phyloP scores from a whole-genome alignment of 2,113 vertebrate species.

The Rhodinocichla rosea region DNA sequence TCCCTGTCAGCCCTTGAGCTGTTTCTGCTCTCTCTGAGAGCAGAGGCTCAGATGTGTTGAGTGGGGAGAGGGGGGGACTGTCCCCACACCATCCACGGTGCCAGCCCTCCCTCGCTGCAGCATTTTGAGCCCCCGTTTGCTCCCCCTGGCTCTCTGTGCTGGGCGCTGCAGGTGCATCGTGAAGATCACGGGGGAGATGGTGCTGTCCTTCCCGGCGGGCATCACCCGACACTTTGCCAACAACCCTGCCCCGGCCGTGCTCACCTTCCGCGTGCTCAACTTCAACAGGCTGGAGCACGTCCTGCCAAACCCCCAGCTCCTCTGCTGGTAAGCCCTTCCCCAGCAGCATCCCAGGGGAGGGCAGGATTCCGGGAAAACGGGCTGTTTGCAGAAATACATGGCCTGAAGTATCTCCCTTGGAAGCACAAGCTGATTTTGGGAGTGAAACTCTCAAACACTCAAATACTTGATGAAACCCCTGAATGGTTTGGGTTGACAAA shows the following conservation, averaged over 20 bases:
- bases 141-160: background rate
- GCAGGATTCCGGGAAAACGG: rapidly evolving
- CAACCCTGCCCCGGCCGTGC: constrained; percentile 86
- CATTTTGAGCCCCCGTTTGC: background rate
- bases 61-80: rapidly evolving
- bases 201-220: constrained; percentile 93
- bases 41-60: rapidly evolving
- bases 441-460: rapidly evolving
- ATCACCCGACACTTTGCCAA: constrained; percentile 96
- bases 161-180: constrained; percentile 84
- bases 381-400: rapidly evolving
- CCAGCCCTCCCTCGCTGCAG: rapidly evolving
- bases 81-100: rapidly evolving
- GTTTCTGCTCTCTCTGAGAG: background rate
- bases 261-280: constrained; percentile 92
- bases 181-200: constrained; percentile 97
- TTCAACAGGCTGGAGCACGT: constrained; percentile 93
- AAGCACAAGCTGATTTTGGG: background rate
- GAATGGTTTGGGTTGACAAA: background rate
- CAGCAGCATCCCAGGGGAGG: rapidly evolving
- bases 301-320: constrained; percentile 96
- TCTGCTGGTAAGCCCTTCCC: constrained; percentile 84
- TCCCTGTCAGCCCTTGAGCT: background rate
- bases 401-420: rapidly evolving
- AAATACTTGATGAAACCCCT: rapidly evolving